phyloP scores from a whole-genome alignment of 2,888 invertebrate genomes.

The Carterocephalus palaemon region DNA sequence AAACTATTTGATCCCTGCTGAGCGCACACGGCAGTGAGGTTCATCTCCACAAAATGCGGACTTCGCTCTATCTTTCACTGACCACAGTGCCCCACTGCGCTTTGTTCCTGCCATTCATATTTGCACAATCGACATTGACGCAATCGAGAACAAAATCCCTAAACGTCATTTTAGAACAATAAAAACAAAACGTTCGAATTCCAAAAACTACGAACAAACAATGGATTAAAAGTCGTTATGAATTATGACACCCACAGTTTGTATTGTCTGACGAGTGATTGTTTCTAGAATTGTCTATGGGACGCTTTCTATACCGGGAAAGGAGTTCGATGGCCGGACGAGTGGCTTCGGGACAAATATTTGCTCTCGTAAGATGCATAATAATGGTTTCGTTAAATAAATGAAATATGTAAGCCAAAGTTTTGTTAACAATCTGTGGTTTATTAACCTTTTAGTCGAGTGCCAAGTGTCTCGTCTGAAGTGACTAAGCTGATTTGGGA shows the following conservation, averaged over 20 bases:
- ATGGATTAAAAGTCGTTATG: slow-evolving; percentile 12
- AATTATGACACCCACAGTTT: slow-evolving; percentile 22
- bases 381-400: neutral
- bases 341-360: slow-evolving; percentile 9
- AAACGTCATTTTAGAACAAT: slow-evolving; percentile 23
- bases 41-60: no score
- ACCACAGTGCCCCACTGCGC: no score
- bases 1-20: no score
- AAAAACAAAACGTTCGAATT: slow-evolving; percentile 30
- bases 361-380: slow-evolving; percentile 8
- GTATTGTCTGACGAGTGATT: slow-evolving; percentile 18
- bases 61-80: no score
- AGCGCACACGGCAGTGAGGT: no score
- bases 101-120: slow-evolving; percentile 6
- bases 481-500: no score
- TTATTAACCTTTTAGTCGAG: no score
- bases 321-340: slow-evolving; percentile 6
- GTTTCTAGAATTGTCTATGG: slow-evolving; percentile 21
- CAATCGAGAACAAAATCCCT: slow-evolving; percentile 5
- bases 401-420: neutral
- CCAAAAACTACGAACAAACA: slow-evolving; percentile 27
- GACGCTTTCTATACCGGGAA: slow-evolving; percentile 15
- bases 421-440: neutral
- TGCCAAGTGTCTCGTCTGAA: no score
- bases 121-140: slow-evolving; percentile 16